Percentiles rank a stretch among this genome's conserved stretches.
phyloP scores from a whole-genome alignment of 2,797 vertebrate genomes.

The Argyrosomus regius region DNA sequence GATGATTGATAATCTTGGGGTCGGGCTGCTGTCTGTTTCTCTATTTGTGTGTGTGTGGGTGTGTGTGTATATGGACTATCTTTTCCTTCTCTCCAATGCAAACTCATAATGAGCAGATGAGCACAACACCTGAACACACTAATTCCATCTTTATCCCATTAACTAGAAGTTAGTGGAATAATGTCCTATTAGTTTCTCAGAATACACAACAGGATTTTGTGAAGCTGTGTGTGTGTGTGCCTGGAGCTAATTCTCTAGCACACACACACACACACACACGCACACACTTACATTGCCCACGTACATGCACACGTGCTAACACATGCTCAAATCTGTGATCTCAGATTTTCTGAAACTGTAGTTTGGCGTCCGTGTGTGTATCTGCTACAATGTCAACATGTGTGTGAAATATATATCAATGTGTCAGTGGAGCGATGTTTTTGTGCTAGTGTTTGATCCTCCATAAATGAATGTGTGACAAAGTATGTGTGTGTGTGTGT shows the following conservation, averaged over 20 bases:
- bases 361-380: background rate
- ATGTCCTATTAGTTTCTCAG: constrained; percentile 64
- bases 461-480: constrained; percentile 25
- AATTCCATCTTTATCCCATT: constrained; percentile 78
- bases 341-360: constrained; percentile 4
- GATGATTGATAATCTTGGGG: constrained; percentile 78
- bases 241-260: background rate
- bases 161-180: constrained; percentile 65
- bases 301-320: background rate
- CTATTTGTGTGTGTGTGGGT: constrained; percentile 58
- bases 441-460: constrained; percentile 14
- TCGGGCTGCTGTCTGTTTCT: constrained; percentile 58
- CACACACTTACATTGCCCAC: background rate
- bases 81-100: constrained; percentile 54
- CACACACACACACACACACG: background rate
- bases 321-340: constrained; percentile 1
- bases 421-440: constrained; percentile 10
- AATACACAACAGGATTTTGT: constrained; percentile 47
- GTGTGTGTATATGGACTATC: constrained; percentile 24
- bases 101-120: constrained; percentile 75
- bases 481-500: constrained; percentile 25
- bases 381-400: constrained; percentile 5
- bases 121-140: constrained; percentile 76
- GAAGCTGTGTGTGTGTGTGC: background rate
- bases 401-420: constrained; percentile 19